Percentiles rank a stretch among this genome's conserved stretches.
Evolutionary conservation across 2,888 invertebrate species (phyloP).

Genomic region (Acanthococcus lagerstroemiae): DNA sequence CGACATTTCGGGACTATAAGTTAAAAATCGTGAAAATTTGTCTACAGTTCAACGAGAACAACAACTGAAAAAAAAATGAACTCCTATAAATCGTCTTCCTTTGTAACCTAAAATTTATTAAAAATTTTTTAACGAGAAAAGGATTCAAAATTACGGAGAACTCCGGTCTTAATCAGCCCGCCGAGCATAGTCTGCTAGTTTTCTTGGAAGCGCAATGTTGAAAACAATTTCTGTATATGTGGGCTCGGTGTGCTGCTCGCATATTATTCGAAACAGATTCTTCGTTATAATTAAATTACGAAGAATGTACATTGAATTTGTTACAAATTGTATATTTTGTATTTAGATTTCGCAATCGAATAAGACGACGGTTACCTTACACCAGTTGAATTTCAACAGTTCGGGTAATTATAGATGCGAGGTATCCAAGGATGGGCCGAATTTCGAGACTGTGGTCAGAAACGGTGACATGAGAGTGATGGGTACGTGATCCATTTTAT

Average conservation of each 20-base stretch:
- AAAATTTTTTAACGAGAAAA: too few relatives aligned
- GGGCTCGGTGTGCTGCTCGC: too few relatives aligned
- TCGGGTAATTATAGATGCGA: slow-evolving; percentile 29
- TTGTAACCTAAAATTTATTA: background rate
- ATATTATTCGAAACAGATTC: too few relatives aligned
- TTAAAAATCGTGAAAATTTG: slow-evolving; percentile 12
- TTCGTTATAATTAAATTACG: background rate
- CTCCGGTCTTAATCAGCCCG: too few relatives aligned
- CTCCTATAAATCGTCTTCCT: background rate
- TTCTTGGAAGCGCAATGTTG: too few relatives aligned
- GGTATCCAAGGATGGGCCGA: slow-evolving; percentile 29
- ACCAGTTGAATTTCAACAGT: slow-evolving; percentile 14
- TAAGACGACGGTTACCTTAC: slow-evolving; percentile 20
- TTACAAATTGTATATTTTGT: background rate
- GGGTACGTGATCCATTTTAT: slow-evolving; percentile 35
- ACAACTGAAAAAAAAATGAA: background rate
- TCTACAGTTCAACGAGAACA: background rate
- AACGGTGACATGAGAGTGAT: slow-evolving; percentile 31
- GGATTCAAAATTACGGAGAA: too few relatives aligned
- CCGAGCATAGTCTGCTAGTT: too few relatives aligned
- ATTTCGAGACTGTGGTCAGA: slow-evolving; percentile 17
- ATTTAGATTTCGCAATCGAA: slow-evolving; percentile 19
- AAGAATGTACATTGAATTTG: background rate
- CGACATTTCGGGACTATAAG: slow-evolving; percentile 7
- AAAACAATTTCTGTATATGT: too few relatives aligned